phyloP scores from a whole-genome alignment of 2,888 invertebrate genomes.

The Dryobota labecula region DNA sequence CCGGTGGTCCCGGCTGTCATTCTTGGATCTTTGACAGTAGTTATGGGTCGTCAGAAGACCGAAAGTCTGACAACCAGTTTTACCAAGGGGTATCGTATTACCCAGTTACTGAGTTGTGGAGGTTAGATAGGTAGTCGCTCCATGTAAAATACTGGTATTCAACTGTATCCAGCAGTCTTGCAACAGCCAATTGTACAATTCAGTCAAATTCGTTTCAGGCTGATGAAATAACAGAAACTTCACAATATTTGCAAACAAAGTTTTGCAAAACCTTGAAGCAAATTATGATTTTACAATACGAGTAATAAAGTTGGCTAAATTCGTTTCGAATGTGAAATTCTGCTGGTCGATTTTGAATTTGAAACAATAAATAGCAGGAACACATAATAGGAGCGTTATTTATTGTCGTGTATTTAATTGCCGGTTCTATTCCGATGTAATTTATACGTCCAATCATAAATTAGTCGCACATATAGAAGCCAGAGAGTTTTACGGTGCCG shows the following conservation, averaged over 20 bases:
- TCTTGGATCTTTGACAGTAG: too few relatives aligned
- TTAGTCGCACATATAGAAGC: conserved; percentile 73
- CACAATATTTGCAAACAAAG: conserved; percentile 52
- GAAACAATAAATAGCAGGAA: conserved; percentile 73
- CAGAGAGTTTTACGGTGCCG: conserved; percentile 56
- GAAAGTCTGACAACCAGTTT: too few relatives aligned
- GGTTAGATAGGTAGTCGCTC: too few relatives aligned
- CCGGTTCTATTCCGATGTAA: conserved; percentile 78
- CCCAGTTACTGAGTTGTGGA: too few relatives aligned
- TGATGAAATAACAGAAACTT: conserved; percentile 53
- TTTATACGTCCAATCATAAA: conserved; percentile 77
- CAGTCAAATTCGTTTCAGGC: conserved; percentile 30
- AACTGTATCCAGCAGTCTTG: too few relatives aligned
- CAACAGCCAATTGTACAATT: conserved; percentile 32
- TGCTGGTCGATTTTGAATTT: conserved; percentile 70
- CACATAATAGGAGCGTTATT: conserved; percentile 73
- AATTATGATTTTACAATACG: conserved; percentile 61
- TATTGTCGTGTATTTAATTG: conserved; percentile 77
- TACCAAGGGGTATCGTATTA: too few relatives aligned
- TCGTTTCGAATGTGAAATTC: conserved; percentile 61
- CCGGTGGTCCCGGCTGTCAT: too few relatives aligned
- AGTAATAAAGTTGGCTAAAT: conserved; percentile 64
- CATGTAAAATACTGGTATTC: too few relatives aligned
- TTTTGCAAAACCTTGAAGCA: conserved; percentile 57
- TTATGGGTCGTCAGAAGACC: too few relatives aligned